These are phyloP conservation scores for Habroteleia sp. DNA, from an alignment of 2,888 invertebrate species.

Conservation along the genomic window DNA sequence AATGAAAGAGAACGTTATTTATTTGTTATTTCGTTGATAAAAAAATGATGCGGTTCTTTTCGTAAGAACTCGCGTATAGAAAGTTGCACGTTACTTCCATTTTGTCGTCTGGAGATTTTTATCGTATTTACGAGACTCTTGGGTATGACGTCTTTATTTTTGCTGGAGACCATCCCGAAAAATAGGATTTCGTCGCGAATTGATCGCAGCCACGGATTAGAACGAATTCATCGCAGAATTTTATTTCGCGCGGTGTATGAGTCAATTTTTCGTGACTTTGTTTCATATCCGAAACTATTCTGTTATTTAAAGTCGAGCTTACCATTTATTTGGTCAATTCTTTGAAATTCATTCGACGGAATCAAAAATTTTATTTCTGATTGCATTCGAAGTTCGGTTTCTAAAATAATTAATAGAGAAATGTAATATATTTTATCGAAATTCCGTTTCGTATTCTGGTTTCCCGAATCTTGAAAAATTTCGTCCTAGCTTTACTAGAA, in stretches of 20 bases:
- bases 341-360: no score
- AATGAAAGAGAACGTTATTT: constrained; percentile 33
- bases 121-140: constrained; percentile 58
- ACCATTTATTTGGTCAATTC: no score
- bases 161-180: constrained; percentile 42
- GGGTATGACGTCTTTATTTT: constrained; percentile 59
- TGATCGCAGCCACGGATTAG: constrained; percentile 37
- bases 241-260: constrained; percentile 10
- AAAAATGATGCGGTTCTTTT: constrained; percentile 39
- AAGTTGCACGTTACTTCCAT: constrained; percentile 41
- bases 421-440: no score
- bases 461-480: constrained; percentile 11
- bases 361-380: no score
- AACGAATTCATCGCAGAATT: constrained; percentile 32
- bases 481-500: constrained; percentile 30
- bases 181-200: constrained; percentile 38
- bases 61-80: constrained; percentile 42
- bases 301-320: no score
- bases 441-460: no score
- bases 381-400: no score
- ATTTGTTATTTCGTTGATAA: constrained; percentile 39
- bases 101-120: constrained; percentile 48
- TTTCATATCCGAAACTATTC: no score
- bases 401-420: no score
- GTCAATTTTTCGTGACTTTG: no score